These are phyloP conservation scores for Naja naja DNA, from an alignment of 2,113 vertebrate species.

Conservation along the genomic window DNA sequence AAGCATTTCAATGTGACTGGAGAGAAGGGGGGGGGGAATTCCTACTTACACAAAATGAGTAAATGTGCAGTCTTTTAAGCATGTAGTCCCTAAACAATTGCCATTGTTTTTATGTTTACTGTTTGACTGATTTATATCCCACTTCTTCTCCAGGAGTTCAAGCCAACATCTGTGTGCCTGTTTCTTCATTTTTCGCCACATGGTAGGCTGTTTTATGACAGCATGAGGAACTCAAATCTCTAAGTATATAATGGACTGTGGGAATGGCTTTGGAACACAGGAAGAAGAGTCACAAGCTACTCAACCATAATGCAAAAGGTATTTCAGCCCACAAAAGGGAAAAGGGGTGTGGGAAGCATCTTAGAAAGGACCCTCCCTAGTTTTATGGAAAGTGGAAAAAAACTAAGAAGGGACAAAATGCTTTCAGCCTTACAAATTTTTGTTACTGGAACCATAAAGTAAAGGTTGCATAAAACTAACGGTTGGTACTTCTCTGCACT, in stretches of 20 bases:
- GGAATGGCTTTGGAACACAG: neutral
- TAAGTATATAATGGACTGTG: neutral
- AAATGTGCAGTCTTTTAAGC: neutral
- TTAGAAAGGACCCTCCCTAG: neutral
- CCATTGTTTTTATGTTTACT: neutral
- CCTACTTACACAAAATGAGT: neutral
- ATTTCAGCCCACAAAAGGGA: neutral
- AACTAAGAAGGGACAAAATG: neutral
- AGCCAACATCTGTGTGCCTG: neutral
- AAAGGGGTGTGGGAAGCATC: neutral
- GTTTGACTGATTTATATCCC: neutral
- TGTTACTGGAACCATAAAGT: neutral
- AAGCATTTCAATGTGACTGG: neutral
- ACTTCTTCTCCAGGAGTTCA: neutral
- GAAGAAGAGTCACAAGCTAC: neutral
- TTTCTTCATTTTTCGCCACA: neutral
- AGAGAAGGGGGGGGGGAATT: neutral
- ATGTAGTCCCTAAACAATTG: neutral
- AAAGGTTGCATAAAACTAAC: neutral
- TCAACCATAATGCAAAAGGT: neutral
- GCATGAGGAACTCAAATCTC: neutral
- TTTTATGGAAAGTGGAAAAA: neutral
- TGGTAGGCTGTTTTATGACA: neutral
- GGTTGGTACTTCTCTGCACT: neutral
- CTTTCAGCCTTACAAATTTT: neutral